These are phyloP conservation scores for Girardia tigrina DNA, from an alignment of 2,888 invertebrate species.

Conservation along the genomic window DNA sequence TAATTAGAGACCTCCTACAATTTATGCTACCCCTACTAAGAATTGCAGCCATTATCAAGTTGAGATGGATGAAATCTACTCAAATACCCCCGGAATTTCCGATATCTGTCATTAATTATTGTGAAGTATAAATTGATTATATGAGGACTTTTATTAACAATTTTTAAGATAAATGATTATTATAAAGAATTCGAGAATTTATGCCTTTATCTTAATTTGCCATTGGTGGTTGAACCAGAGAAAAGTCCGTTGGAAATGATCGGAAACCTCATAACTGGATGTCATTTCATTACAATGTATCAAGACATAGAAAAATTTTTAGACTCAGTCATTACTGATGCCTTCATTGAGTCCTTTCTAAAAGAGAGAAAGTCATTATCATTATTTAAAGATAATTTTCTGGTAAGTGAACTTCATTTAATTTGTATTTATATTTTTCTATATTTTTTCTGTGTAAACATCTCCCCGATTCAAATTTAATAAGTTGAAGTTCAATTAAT, in stretches of 20 bases:
- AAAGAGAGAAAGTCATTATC: background rate
- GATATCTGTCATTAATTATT: background rate
- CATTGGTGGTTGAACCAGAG: background rate
- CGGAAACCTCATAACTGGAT: background rate
- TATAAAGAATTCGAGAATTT: background rate
- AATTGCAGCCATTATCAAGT: background rate
- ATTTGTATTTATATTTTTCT: too few species aligned
- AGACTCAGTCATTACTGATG: background rate
- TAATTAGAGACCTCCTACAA: background rate
- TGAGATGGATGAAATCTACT: background rate
- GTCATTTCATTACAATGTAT: background rate
- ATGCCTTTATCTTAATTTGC: background rate
- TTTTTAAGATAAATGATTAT: background rate
- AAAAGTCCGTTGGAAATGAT: background rate
- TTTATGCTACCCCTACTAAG: conserved; percentile 24
- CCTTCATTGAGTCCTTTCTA: background rate
- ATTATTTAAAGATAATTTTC: background rate
- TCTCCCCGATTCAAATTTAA: too few species aligned
- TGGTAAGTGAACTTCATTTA: too few species aligned
- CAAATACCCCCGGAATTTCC: background rate
- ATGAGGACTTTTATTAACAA: background rate
- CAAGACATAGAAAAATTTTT: background rate
- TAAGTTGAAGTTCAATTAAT: too few species aligned
- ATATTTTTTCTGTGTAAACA: too few species aligned
- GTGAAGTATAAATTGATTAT: background rate